Base-by-base conservation (phyloP, 2,888 invertebrate genomes). In the Cremastinae sp. region DNA sequence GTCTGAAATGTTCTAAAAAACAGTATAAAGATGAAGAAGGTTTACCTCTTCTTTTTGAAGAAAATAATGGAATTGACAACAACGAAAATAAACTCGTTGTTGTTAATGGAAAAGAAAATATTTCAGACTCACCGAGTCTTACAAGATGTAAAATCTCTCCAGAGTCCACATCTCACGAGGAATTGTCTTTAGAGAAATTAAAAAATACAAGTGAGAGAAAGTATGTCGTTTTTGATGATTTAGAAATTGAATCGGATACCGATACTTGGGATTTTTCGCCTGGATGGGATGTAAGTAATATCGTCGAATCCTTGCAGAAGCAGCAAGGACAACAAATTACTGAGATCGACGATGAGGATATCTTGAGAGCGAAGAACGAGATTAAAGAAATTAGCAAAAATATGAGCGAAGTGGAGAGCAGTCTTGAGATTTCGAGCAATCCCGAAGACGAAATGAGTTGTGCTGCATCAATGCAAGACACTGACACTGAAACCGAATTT, bases 261-360 rank as follows among this genome's bases (percentile, higher is more conserved):
- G 8, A 10, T 9, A 43, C n/a, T 41, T 82, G 78, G 77, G 80
- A 81, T 71, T 59, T 34, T 28, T 20, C 51, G 12, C 45, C 58
- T 1, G 54, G 56, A 10, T 14, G 34, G 4, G 0, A 28, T 28
- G 28, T 28, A 2, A 28, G 5, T 28, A 28, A 28, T 3, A 5
- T 28, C 9, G 1, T 14, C 0, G 10, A 28, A 28, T 45, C n/a
- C 34, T n/a, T 41, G 0, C 12, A 0, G n/a, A 2, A 41, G 9
- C n/a, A 34, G 5, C 5, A 14, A 14, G n/a, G 22, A 38, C 20
- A 14, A 14, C n/a, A 28, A n/a, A n/a, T n/a, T n/a, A n/a, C n/a
- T 36, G 1, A 12, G 20, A 2, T 47, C 16, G 16, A 18, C 43
- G 18, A 12, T 28, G 28, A 28, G 5, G 5, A 28, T 3, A 28